Evolutionary conservation across 2,888 invertebrate genomes (phyloP).

Genomic region (Agrilus mali): DNA sequence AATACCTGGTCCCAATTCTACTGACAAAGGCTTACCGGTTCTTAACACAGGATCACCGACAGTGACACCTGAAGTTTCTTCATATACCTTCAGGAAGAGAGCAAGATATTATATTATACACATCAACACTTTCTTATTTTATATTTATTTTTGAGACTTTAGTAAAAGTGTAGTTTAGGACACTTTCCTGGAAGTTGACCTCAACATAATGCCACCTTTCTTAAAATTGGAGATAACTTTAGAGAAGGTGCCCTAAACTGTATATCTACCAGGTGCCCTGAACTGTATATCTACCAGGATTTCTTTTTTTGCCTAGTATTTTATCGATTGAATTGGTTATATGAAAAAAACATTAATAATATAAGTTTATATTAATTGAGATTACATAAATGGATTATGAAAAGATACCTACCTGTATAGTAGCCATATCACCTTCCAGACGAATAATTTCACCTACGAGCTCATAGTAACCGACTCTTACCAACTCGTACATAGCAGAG

Average conservation of each 20-base stretch:
- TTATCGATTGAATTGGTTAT: not conserved
- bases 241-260: no score
- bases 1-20: constrained; percentile 97
- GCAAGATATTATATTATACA: no score
- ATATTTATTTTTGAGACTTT: no score
- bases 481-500: constrained; percentile 99
- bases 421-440: constrained; percentile 98
- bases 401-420: constrained; percentile 87
- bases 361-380: not conserved
- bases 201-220: no score
- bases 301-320: not conserved
- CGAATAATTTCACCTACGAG: constrained; percentile 99
- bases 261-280: no score
- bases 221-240: no score
- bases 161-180: no score
- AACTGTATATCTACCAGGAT: no score
- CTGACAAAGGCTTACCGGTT: constrained; percentile 97
- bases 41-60: constrained; percentile 98
- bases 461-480: constrained; percentile 95
- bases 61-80: constrained; percentile 95
- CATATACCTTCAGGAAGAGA: constrained; percentile 61
- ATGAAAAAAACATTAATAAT: no score
- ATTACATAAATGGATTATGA: not conserved
- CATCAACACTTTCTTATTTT: no score
- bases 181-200: no score